Evolutionary conservation across 2,797 vertebrate species (phyloP).

Genomic region (Pseudochirops corinnae): DNA sequence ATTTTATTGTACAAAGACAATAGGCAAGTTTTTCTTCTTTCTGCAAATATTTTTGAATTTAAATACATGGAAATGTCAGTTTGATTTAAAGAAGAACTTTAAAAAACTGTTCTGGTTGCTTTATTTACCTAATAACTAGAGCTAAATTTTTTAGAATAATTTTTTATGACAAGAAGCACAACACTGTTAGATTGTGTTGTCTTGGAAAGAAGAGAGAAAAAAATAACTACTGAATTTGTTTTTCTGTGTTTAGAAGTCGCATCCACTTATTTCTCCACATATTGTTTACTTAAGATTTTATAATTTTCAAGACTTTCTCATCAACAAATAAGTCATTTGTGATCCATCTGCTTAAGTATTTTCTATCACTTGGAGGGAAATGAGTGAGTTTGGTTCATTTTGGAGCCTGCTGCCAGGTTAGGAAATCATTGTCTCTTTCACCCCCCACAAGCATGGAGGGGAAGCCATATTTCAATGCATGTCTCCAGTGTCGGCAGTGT

Average conservation of each 20-base stretch:
- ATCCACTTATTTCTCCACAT: slow-evolving; percentile 30
- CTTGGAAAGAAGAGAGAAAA: slow-evolving; percentile 26
- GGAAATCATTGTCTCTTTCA: not conserved
- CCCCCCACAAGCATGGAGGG: not conserved
- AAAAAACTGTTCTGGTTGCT: not conserved
- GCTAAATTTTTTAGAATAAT: not conserved
- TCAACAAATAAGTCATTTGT: slow-evolving; percentile 40
- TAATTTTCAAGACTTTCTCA: slow-evolving; percentile 18
- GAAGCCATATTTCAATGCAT: not conserved
- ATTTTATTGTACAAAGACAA: not conserved
- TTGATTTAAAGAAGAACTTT: not conserved
- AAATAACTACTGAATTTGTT: not conserved
- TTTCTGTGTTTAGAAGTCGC: slow-evolving; percentile 1
- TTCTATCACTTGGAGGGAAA: slow-evolving; percentile 28
- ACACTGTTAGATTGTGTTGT: not conserved
- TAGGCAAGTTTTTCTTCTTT: not conserved
- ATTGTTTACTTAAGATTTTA: slow-evolving; percentile 20
- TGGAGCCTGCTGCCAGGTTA: not conserved
- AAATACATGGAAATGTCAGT: not conserved
- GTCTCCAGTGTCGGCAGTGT: not conserved
- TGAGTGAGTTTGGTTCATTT: slow-evolving; percentile 30
- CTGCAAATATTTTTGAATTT: not conserved
- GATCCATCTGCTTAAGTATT: slow-evolving; percentile 46
- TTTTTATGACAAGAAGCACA: not conserved
- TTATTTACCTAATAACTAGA: not conserved